A percentile compares a stretch with the other conserved stretches of the same genome.
phyloP scores from a whole-genome alignment of 2,888 invertebrate species.

The Adelognathus sp. region DNA sequence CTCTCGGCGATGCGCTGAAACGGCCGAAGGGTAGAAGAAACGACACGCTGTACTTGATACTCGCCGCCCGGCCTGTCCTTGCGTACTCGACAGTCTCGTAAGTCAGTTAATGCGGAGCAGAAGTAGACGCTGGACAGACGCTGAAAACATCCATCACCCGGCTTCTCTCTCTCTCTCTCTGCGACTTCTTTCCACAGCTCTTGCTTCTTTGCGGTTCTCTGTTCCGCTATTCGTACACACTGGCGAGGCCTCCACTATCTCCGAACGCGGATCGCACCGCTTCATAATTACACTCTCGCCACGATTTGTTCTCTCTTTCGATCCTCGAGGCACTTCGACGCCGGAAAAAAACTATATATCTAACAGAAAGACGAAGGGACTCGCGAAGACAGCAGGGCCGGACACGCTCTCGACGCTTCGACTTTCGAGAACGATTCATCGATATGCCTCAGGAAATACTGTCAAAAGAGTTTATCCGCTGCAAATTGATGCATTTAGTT shows the following conservation, averaged over 20 bases:
- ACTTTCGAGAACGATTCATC: constrained; percentile 7
- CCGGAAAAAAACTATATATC: constrained; percentile 12
- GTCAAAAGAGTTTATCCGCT: too few species aligned
- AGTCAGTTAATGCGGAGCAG: constrained; percentile 77
- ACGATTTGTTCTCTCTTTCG: constrained; percentile 44
- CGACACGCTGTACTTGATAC: constrained; percentile 50
- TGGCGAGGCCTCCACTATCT: constrained; percentile 69
- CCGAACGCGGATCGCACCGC: constrained; percentile 76
- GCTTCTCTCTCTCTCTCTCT: constrained; percentile 40
- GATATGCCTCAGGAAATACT: constrained; percentile 22
- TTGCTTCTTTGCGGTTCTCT: background rate
- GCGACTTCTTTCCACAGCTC: background rate
- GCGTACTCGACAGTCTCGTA: constrained; percentile 64
- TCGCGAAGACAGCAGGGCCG: constrained; percentile 26
- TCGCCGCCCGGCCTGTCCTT: constrained; percentile 26
- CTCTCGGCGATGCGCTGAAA: constrained; percentile 57
- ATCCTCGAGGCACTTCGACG: constrained; percentile 16
- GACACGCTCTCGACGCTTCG: background rate
- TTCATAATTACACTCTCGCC: constrained; percentile 80
- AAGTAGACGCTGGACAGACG: constrained; percentile 78
- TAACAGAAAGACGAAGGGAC: constrained; percentile 5
- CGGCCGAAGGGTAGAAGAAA: constrained; percentile 61
- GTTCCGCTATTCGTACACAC: background rate
- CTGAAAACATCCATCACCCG: constrained; percentile 81
- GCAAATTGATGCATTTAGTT: too few species aligned